Evolutionary conservation across 2,113 vertebrate genomes (phyloP).

Genomic region (Alexandromys fortis): DNA sequence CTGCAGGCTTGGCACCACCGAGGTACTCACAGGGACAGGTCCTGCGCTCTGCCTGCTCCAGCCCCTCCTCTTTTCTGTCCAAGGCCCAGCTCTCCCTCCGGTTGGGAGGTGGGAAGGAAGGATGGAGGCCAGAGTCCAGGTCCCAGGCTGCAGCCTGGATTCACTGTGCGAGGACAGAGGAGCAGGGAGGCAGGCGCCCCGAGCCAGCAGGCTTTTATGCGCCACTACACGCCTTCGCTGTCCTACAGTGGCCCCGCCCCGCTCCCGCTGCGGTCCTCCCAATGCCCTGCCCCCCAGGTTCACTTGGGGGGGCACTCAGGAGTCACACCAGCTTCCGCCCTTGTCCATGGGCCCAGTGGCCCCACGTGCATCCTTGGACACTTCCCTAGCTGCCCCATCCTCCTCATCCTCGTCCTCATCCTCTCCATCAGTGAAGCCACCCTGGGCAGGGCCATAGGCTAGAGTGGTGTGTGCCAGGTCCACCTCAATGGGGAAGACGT

Average conservation of each 20-base stretch:
- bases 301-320: conserved; percentile 64
- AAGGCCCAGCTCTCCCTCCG: neutral
- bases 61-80: neutral
- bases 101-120: neutral
- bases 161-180: conserved; percentile 56
- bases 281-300: conserved; percentile 27
- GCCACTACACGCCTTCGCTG: neutral
- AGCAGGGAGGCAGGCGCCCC: conserved; percentile 66
- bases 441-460: conserved; percentile 90
- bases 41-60: neutral
- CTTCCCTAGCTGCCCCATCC: conserved; percentile 63
- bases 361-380: conserved; percentile 16
- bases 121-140: neutral
- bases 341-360: conserved; percentile 81
- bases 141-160: neutral
- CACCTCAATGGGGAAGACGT: conserved; percentile 99
- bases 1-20: neutral
- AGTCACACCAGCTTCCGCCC: conserved; percentile 94
- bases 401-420: conserved; percentile 86
- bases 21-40: neutral
- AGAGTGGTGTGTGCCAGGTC: conserved; percentile 96
- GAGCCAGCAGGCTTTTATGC: conserved; percentile 74
- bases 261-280: neutral
- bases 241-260: neutral
- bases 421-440: conserved; percentile 88